phyloP scores from a whole-genome alignment of 2,113 vertebrate genomes.

The Notothenia coriiceps region DNA sequence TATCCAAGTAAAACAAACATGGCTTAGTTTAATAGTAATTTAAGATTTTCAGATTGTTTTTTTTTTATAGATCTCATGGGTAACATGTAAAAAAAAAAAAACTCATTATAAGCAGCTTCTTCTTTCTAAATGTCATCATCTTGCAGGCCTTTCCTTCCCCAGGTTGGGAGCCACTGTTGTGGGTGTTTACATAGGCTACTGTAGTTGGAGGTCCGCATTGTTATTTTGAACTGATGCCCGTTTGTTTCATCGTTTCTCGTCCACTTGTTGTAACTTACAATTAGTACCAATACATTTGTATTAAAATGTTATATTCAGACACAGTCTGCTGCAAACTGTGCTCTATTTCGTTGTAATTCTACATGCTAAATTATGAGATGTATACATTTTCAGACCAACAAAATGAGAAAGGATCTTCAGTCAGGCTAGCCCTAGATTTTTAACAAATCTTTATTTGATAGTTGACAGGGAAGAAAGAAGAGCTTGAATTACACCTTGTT shows the following conservation, averaged over 20 bases:
- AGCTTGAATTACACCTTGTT: too few relatives aligned
- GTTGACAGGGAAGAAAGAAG: not conserved
- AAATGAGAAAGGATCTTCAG: not conserved
- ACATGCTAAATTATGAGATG: not conserved
- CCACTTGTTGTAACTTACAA: not conserved
- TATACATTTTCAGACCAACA: not conserved
- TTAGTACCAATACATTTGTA: not conserved
- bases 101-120: not conserved
- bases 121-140: not conserved
- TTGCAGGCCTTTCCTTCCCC: not conserved
- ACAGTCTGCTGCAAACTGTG: not conserved
- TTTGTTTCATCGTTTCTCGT: not conserved
- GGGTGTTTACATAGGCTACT: not conserved
- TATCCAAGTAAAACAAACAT: not conserved
- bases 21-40: not conserved
- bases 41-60: not conserved
- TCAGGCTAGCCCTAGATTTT: not conserved
- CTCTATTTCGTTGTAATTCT: not conserved
- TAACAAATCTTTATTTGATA: slow-evolving; percentile 2
- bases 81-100: too few relatives aligned
- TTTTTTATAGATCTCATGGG: too few relatives aligned
- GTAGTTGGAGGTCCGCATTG: not conserved
- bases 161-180: not conserved
- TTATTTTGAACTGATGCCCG: not conserved
- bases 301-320: too few relatives aligned